These are phyloP conservation scores for Diachasmimorpha longicaudata DNA, from an alignment of 1,140 invertebrate genomes.

Conservation along the genomic window DNA sequence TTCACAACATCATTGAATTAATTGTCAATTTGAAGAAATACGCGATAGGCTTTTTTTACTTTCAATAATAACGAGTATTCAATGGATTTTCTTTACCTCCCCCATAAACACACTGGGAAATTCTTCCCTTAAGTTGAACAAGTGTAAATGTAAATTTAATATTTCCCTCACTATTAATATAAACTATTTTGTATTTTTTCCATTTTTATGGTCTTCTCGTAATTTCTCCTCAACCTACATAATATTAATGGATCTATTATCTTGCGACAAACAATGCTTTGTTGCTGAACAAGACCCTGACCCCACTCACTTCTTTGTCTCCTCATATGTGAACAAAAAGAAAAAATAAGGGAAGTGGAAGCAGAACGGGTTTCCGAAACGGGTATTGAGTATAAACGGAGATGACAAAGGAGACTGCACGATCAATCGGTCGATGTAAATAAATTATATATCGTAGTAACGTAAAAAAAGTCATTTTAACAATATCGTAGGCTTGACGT, in stretches of 20 bases:
- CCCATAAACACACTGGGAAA: too few species aligned
- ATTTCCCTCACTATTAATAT: too few species aligned
- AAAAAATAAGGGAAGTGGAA: not conserved
- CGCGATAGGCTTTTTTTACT: too few species aligned
- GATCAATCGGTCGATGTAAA: too few species aligned
- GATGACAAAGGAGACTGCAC: not conserved
- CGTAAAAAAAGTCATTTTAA: too few species aligned
- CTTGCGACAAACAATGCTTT: not conserved
- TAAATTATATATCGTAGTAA: too few species aligned
- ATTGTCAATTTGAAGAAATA: too few species aligned
- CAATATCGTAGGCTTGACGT: too few species aligned
- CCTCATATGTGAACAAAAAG: not conserved
- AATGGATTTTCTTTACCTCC: too few species aligned
- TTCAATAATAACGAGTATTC: too few species aligned
- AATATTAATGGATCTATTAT: not conserved
- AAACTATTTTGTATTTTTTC: not conserved
- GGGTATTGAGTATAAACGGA: not conserved
- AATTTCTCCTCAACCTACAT: not conserved
- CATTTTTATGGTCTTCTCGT: not conserved
- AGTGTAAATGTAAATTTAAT: too few species aligned
- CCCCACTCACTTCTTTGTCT: slow-evolving; percentile 12
- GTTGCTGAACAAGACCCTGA: not conserved
- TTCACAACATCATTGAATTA: too few species aligned
- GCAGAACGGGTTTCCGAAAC: not conserved
- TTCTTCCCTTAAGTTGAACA: not conserved